phyloP scores from a whole-genome alignment of 2,888 invertebrate genomes.

The Mesochorus sp. region DNA sequence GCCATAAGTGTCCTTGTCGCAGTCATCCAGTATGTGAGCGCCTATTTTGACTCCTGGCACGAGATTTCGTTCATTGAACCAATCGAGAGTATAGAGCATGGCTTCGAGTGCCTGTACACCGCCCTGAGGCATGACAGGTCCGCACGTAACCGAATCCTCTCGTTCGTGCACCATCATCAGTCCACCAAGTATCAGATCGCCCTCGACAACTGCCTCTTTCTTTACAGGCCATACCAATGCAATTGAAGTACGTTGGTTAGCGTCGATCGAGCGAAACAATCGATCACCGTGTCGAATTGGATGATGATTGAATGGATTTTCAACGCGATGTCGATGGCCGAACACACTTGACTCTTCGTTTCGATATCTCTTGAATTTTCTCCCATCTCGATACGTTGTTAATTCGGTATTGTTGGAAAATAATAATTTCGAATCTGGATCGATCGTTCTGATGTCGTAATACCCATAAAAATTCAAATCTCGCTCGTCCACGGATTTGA shows the following conservation, averaged over 20 bases:
- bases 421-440: neutral
- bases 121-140: conserved; percentile 97
- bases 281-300: conserved; percentile 75
- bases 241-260: conserved; percentile 57
- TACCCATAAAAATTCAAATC: conserved; percentile 29
- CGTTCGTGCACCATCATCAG: conserved; percentile 98
- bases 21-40: conserved; percentile 95
- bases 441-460: conserved; percentile 14
- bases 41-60: conserved; percentile 92
- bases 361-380: neutral
- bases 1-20: conserved; percentile 97
- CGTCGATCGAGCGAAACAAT: conserved; percentile 72
- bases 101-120: conserved; percentile 94
- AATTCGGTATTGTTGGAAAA: neutral
- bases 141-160: conserved; percentile 93
- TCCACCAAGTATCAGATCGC: conserved; percentile 94
- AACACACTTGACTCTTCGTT: neutral
- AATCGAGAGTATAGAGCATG: conserved; percentile 95
- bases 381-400: neutral
- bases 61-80: conserved; percentile 87
- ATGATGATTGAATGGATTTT: conserved; percentile 74
- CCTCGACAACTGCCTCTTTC: conserved; percentile 93
- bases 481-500: conserved; percentile 38
- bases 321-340: conserved; percentile 61
- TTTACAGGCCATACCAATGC: conserved; percentile 90